A percentile compares a stretch with the other conserved stretches of the same genome.
phyloP scores from a whole-genome alignment of 2,888 invertebrate species.

The Cacoxenus indagator region DNA sequence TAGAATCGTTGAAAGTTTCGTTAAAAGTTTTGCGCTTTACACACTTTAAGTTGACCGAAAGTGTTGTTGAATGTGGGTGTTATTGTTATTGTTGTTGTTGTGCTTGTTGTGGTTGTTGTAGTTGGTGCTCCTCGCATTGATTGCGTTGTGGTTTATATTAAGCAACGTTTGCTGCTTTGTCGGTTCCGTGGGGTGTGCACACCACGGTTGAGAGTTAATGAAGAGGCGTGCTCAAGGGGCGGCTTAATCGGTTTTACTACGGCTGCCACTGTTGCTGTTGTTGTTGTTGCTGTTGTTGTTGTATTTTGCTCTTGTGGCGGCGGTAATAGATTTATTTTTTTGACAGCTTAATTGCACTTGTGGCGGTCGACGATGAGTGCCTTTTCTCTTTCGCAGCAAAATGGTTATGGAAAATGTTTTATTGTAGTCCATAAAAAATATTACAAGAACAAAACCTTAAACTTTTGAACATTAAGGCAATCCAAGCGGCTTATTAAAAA shows the following conservation, averaged over 20 bases:
- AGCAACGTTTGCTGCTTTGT: neutral
- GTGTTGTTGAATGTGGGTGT: constrained; percentile 8
- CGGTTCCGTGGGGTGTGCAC: neutral
- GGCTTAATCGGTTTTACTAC: neutral
- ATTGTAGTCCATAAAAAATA: neutral
- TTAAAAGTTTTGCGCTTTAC: constrained; percentile 47
- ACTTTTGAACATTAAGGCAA: too few relatives aligned
- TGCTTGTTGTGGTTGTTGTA: neutral
- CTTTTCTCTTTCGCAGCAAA: neutral
- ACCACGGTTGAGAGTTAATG: neutral
- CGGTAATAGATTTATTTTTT: constrained; percentile 1
- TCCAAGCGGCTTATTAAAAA: too few relatives aligned
- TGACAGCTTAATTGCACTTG: neutral
- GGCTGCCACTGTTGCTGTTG: neutral
- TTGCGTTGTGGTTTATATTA: too few relatives aligned
- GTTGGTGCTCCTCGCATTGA: neutral
- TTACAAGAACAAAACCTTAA: too few relatives aligned
- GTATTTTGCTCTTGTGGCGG: neutral
- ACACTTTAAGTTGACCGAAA: constrained; percentile 17
- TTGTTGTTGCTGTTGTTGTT: neutral
- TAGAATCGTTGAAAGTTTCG: constrained; percentile 43
- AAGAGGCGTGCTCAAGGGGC: constrained; percentile 4
- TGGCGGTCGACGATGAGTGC: neutral
- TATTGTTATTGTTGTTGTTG: neutral
- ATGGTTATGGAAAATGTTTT: neutral